A percentile compares a stretch with the other conserved stretches of the same genome.
Evolutionary conservation across 1,140 invertebrate species (phyloP).

Genomic region (Zaprionus ornatus): DNA sequence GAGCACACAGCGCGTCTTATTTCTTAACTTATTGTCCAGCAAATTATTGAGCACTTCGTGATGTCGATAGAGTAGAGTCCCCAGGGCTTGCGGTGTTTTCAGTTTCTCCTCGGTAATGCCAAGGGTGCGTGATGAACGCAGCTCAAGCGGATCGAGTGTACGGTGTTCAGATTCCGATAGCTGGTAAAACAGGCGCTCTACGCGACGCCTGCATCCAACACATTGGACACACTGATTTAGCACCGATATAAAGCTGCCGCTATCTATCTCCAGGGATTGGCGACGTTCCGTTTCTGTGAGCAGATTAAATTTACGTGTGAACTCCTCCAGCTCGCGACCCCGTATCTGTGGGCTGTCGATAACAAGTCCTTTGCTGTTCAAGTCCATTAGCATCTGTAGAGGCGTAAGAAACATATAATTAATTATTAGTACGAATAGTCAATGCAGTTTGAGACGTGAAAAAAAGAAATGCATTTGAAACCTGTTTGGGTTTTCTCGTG

Average conservation of each 20-base stretch:
- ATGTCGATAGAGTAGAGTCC: slow-evolving; percentile 93
- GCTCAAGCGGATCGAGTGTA: slow-evolving; percentile 91
- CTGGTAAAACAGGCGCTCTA: slow-evolving; percentile 93
- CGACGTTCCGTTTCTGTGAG: slow-evolving; percentile 92
- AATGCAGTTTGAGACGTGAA: slow-evolving; percentile 2
- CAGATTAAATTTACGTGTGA: slow-evolving; percentile 90
- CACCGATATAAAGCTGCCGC: slow-evolving; percentile 91
- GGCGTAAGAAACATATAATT: not conserved
- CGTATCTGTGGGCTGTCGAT: slow-evolving; percentile 90
- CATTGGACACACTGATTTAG: slow-evolving; percentile 95
- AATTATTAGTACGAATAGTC: not conserved
- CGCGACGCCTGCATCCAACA: slow-evolving; percentile 95
- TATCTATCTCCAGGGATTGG: slow-evolving; percentile 92
- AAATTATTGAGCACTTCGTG: slow-evolving; percentile 91
- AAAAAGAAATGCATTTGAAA: slow-evolving; percentile 62
- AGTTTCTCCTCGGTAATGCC: slow-evolving; percentile 91
- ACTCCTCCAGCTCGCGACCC: slow-evolving; percentile 93
- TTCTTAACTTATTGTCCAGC: slow-evolving; percentile 93
- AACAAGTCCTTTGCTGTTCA: slow-evolving; percentile 91
- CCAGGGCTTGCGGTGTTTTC: slow-evolving; percentile 90
- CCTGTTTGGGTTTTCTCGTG: slow-evolving; percentile 50
- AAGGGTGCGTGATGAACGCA: slow-evolving; percentile 89
- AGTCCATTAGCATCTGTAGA: slow-evolving; percentile 95
- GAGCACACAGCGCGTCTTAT: slow-evolving; percentile 92
- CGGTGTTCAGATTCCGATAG: slow-evolving; percentile 91